Percentiles rank a stretch among this genome's conserved stretches.
Evolutionary conservation across 2,113 vertebrate species (phyloP).

Genomic region (Proterorhinus semilunaris): DNA sequence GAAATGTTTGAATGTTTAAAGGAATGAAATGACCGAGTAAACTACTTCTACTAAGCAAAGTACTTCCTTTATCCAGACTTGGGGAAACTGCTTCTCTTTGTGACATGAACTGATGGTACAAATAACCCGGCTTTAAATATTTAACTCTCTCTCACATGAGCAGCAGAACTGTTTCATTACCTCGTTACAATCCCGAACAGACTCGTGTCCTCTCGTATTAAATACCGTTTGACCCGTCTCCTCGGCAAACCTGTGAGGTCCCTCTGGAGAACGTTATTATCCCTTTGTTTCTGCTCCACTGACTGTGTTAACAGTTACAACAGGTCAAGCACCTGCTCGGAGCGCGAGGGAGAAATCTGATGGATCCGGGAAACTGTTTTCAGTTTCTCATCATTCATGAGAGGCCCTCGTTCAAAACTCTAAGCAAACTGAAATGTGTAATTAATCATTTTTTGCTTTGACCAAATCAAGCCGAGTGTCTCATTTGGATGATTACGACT

Average conservation of each 20-base stretch:
- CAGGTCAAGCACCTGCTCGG: constrained; percentile 56
- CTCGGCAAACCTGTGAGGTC: neutral
- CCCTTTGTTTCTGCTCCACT: constrained; percentile 34
- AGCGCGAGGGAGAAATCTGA: constrained; percentile 3
- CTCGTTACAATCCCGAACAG: no score
- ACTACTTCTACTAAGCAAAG: no score
- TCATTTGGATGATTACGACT: no score
- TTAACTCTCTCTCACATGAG: neutral
- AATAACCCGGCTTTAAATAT: neutral
- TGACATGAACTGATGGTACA: neutral
- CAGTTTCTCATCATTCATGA: no score
- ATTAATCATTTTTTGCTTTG: no score
- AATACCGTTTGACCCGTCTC: neutral
- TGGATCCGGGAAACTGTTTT: constrained; percentile 11
- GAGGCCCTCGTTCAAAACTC: no score
- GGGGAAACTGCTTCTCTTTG: no score
- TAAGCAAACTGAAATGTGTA: no score
- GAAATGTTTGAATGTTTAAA: no score
- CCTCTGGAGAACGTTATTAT: constrained; percentile 12
- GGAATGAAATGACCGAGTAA: no score
- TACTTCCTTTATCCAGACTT: no score
- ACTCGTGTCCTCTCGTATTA: neutral
- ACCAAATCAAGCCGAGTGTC: no score
- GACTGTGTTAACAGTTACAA: constrained; percentile 44
- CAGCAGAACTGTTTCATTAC: neutral